A percentile compares a stretch with the other conserved stretches of the same genome.
These are phyloP conservation scores for Heliangelus exortis DNA, from an alignment of 2,797 vertebrate species.

Conservation along the genomic window DNA sequence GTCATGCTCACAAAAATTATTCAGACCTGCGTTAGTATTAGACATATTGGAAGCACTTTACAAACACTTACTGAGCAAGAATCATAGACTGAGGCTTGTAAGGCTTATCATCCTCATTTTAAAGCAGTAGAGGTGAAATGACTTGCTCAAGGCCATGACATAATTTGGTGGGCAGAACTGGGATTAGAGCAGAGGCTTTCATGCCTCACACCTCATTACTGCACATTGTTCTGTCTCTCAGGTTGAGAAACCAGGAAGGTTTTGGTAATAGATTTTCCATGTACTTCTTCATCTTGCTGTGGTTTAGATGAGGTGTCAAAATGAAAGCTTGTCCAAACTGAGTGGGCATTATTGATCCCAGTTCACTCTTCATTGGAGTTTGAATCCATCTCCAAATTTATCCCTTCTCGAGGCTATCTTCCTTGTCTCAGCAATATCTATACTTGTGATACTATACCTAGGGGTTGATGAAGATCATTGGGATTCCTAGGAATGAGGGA, in stretches of 20 bases:
- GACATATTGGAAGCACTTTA: constrained; percentile 15
- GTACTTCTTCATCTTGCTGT: not conserved
- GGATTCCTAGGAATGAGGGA: not conserved
- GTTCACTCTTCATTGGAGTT: not conserved
- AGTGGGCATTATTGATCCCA: not conserved
- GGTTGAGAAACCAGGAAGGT: not conserved
- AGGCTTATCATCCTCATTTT: constrained; percentile 53
- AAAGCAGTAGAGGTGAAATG: constrained; percentile 44
- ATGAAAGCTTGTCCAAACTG: not conserved
- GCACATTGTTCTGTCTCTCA: constrained; percentile 4
- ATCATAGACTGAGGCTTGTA: constrained; percentile 44
- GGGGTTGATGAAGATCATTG: not conserved
- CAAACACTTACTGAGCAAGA: constrained; percentile 16
- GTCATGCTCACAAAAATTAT: not conserved
- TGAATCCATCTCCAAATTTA: not conserved
- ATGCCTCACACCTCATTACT: constrained; percentile 52
- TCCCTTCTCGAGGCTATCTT: not conserved
- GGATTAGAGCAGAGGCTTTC: constrained; percentile 26
- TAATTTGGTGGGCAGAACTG: constrained; percentile 51
- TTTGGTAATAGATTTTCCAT: constrained; percentile 5
- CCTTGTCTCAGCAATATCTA: accelerated
- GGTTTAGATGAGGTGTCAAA: constrained; percentile 34
- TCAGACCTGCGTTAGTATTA: not conserved
- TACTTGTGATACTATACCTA: not conserved
- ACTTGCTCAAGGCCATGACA: constrained; percentile 58